Percentiles rank a stretch among this genome's conserved stretches.
Conservation (phyloP, 2,888 invertebrate species). For the Lasioglossum figueresi region DNA sequence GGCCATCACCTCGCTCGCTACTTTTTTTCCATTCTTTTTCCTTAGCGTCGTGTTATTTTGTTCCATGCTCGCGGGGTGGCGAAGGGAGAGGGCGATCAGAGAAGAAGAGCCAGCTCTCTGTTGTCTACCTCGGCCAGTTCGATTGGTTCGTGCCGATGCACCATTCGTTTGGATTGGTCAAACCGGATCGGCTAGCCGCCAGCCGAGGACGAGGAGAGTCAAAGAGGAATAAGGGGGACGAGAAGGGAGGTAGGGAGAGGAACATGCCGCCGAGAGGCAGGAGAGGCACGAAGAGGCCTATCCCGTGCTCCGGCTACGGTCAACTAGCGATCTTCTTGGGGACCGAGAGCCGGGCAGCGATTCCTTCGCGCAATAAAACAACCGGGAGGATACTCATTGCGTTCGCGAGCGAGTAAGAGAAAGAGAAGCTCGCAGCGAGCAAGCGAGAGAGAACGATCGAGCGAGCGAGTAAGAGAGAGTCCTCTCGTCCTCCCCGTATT, state of each 20-base stretch:
- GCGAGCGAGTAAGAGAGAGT: background rate
- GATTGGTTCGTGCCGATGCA: slow-evolving; percentile 68
- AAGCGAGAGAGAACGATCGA: background rate
- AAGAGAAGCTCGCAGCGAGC: background rate
- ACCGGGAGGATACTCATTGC: slow-evolving; percentile 48
- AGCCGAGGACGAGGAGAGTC: slow-evolving; percentile 27
- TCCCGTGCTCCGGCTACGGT: slow-evolving; percentile 65
- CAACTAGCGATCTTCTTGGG: slow-evolving; percentile 64
- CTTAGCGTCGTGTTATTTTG: slow-evolving; percentile 22
- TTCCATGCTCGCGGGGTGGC: slow-evolving; percentile 6
- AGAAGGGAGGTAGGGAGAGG: background rate
- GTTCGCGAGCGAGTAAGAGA: slow-evolving; percentile 16
- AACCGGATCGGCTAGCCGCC: slow-evolving; percentile 70
- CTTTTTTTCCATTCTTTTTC: slow-evolving; percentile 39
- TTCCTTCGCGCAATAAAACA: slow-evolving; percentile 53
- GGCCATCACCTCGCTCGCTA: slow-evolving; percentile 28
- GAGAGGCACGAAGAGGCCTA: slow-evolving; percentile 38
- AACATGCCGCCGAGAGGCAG: background rate
- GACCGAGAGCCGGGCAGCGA: slow-evolving; percentile 22
- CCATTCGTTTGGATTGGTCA: slow-evolving; percentile 62
- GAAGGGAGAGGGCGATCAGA: background rate
- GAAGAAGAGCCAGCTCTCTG: slow-evolving; percentile 12
- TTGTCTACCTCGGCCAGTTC: slow-evolving; percentile 50
- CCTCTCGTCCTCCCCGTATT: slow-evolving; percentile 12
- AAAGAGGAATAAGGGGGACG: background rate